Evolutionary conservation across 2,797 vertebrate species (phyloP).

Genomic region (Vespertilio murinus): DNA sequence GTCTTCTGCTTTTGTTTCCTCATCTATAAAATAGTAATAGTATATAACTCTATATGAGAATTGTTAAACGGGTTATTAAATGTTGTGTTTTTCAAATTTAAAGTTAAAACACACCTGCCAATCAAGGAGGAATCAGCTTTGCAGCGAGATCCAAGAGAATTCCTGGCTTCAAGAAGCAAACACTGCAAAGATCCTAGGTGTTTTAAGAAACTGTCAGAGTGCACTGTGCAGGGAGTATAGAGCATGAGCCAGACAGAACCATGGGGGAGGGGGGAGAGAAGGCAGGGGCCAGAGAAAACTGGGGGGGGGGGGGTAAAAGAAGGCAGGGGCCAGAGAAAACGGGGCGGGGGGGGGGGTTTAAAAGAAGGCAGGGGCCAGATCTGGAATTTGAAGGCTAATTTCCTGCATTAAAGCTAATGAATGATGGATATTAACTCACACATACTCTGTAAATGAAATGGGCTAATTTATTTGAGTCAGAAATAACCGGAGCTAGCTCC

Average conservation of each 20-base stretch:
- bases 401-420: not conserved
- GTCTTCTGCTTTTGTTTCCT: not conserved
- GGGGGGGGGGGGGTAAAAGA: not conserved
- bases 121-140: not conserved
- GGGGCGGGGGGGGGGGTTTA: not conserved
- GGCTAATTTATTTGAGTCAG: not conserved
- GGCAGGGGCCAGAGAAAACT: not conserved
- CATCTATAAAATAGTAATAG: not conserved
- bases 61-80: not conserved
- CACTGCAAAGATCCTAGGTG: not conserved
- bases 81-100: not conserved
- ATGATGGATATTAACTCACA: not conserved
- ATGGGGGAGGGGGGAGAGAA: no score
- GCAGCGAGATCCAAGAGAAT: not conserved
- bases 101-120: not conserved
- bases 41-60: not conserved
- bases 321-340: no score
- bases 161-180: not conserved
- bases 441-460: not conserved
- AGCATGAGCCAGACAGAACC: not conserved
- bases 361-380: not conserved
- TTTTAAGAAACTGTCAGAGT: not conserved
- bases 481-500: not conserved
- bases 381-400: not conserved
- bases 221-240: not conserved